phyloP scores from a whole-genome alignment of 92 coral and sea anemone genomes.

The Ricordea florida region DNA sequence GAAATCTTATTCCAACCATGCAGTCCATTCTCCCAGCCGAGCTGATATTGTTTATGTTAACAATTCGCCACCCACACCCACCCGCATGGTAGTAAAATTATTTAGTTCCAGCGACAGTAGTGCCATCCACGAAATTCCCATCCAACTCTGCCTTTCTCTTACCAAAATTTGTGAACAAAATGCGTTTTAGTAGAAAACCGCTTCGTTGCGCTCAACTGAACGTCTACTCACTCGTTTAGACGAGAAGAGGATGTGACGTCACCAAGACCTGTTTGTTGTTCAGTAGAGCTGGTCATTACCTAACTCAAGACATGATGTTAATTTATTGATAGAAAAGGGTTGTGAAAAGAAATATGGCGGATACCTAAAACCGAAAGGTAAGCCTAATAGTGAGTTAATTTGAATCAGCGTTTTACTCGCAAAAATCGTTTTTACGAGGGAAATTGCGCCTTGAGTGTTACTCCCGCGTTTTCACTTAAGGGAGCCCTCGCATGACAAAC shows the following conservation, averaged over 20 bases:
- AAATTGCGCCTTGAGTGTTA: too few species aligned
- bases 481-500: too few species aligned
- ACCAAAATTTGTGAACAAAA: not conserved
- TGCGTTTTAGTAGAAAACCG: not conserved
- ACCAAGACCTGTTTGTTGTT: conserved; percentile 40
- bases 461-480: too few species aligned
- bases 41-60: not conserved
- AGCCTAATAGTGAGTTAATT: not conserved
- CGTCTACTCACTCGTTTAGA: not conserved
- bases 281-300: conserved; percentile 46
- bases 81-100: not conserved
- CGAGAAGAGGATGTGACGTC: conserved; percentile 3
- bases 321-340: conserved; percentile 73
- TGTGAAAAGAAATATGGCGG: conserved; percentile 74
- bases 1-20: not conserved
- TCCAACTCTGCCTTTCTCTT: too few species aligned
- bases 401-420: not conserved
- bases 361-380: conserved; percentile 49
- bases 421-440: too few species aligned
- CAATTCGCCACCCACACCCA: conserved; percentile 35
- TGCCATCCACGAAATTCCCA: conserved; percentile 1
- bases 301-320: conserved; percentile 36
- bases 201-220: not conserved
- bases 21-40: not conserved
- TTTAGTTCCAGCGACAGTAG: not conserved